Evolutionary conservation across 2,797 vertebrate species (phyloP), one percentile per base, ranked within the genome.

Genomic region (Falco peregrinus): DNA sequence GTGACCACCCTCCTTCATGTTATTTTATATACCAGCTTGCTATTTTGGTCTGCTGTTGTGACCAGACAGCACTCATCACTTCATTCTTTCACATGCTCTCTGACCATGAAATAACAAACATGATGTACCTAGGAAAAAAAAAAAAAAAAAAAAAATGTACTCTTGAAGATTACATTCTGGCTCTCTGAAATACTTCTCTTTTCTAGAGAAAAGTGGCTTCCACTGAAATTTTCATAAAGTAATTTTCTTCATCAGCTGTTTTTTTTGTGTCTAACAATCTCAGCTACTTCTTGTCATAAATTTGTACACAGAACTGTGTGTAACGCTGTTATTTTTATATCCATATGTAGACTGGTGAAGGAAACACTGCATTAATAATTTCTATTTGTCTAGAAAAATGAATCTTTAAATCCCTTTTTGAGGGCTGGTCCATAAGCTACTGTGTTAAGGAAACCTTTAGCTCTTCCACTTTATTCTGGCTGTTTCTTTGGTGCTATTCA

Each of bases 401-500:
- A 91, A 91, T 92, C 82, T 92, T 92, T 83, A 93, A 96, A 92
- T 89, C 81, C 29, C 12, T 74, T 91, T 92, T 84, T 75, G 82
- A 64, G 24, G 24, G 10, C 65, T 84, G 82, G 43, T 83, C 81
- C 93, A 69, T 95, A 93, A 92, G 79, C 84, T 93, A 71, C 92
- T 89, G 84, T 90, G 92, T 93, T 93, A 96, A 87, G 87, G 61
- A 89, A 92, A 96, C 80, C 84, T 91, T 93, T 64, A 91, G 76
- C 69, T 57, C 78, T 94, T 88, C 57, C 43, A 95, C 71, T 93
- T 95, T 87, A 93, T 96, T 95, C 94, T 95, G 65, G 33, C 65
- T 92, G 70, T 73, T 92, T 95, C 92, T 96, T 96, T 94, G 69
- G 92, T 85, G 78, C 94, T 94, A 93, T 97, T 97, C 94, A 96